phyloP scores from a whole-genome alignment of 2,797 vertebrate genomes.

The Takifugu rubripes region DNA sequence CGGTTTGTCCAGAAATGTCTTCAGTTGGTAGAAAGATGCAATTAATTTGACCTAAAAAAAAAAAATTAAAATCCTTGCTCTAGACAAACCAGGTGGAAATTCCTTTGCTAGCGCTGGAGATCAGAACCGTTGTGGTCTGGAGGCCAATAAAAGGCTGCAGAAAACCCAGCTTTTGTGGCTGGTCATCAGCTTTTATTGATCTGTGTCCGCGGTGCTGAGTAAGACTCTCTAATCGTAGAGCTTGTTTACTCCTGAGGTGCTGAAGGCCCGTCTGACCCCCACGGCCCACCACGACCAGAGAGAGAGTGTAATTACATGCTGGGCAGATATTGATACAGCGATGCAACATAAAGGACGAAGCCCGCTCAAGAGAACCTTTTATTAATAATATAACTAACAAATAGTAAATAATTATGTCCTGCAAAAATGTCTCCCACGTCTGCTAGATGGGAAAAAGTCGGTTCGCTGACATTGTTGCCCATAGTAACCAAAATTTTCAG shows the following conservation, averaged over 20 bases:
- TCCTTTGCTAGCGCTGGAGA: constrained; percentile 38
- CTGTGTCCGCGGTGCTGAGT: constrained; percentile 37
- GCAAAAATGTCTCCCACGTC: background rate
- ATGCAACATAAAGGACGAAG: background rate
- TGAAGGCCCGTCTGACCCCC: constrained; percentile 53
- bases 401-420: background rate
- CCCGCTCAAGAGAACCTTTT: background rate
- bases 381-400: background rate
- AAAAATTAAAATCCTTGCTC: background rate
- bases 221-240: constrained; percentile 53
- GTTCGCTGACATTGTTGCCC: constrained; percentile 26
- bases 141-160: constrained; percentile 25
- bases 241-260: constrained; percentile 58
- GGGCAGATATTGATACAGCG: constrained; percentile 34
- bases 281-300: constrained; percentile 31
- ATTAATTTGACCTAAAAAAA: constrained; percentile 57
- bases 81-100: constrained; percentile 38
- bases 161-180: constrained; percentile 5
- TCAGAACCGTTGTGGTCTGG: constrained; percentile 18
- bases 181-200: constrained; percentile 39
- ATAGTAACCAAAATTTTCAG: constrained; percentile 13
- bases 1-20: constrained; percentile 59
- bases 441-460: background rate
- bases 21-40: constrained; percentile 55
- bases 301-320: constrained; percentile 54